A percentile compares a stretch with the other conserved stretches of the same genome.
These are phyloP conservation scores for Epizoanthus stellaris DNA, from an alignment of 92 coral and sea anemone genomes.

Conservation along the genomic window DNA sequence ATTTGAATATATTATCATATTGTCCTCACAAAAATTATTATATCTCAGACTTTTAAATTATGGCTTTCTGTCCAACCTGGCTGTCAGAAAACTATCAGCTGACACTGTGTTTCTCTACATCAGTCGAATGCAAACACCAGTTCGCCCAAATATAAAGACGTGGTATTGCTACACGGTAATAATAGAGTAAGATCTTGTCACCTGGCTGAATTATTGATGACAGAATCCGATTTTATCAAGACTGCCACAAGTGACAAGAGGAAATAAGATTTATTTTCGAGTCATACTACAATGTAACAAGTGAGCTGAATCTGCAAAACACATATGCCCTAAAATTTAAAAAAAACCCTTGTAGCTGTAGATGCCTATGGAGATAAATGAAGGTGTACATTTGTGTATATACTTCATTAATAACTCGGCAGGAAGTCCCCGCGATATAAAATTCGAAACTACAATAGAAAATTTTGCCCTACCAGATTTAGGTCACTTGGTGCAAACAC, in stretches of 20 bases:
- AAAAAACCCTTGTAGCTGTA: neutral
- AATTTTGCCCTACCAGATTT: conserved; percentile 33
- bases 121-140: conserved; percentile 11
- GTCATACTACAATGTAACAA: neutral
- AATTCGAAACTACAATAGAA: conserved; percentile 70
- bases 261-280: conserved; percentile 10
- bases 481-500: conserved; percentile 29
- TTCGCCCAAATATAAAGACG: conserved; percentile 35
- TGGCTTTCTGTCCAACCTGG: neutral
- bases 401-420: conserved; percentile 65
- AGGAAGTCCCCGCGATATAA: conserved; percentile 79
- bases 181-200: conserved; percentile 32
- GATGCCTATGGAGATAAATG: neutral
- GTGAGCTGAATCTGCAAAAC: conserved; percentile 1
- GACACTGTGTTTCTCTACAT: neutral
- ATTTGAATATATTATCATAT: conserved; percentile 13
- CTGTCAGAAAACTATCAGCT: neutral
- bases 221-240: conserved; percentile 41
- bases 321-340: neutral
- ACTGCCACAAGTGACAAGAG: conserved; percentile 20
- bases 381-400: conserved; percentile 58
- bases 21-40: conserved; percentile 23
- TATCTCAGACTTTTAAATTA: neutral
- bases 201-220: conserved; percentile 37
- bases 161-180: conserved; percentile 28